Conservation (phyloP, 2,797 vertebrate species). For the Malurus leucopterus region DNA sequence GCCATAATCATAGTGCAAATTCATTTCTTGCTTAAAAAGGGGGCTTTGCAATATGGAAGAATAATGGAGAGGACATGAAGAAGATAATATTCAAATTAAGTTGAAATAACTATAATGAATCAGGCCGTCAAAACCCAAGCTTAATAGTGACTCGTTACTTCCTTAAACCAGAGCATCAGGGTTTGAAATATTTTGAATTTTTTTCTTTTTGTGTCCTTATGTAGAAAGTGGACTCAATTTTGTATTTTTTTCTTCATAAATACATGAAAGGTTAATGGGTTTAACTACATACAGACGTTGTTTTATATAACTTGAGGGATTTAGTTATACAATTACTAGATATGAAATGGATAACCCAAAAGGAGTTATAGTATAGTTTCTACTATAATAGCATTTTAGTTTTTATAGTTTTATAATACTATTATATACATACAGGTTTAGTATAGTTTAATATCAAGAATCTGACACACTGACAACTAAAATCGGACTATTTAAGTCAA, state of each 20-base stretch:
- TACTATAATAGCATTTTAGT: no score
- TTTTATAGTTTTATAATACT: no score
- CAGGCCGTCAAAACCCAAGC: neutral
- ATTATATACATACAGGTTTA: neutral
- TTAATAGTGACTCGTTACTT: neutral
- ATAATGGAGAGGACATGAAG: neutral
- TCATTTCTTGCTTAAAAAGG: neutral
- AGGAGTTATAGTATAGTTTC: neutral
- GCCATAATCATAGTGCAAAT: neutral
- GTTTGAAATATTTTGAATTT: neutral
- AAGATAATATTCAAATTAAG: slow-evolving; percentile 18
- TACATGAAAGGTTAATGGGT: neutral
- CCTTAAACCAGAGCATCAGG: neutral
- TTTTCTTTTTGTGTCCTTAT: neutral
- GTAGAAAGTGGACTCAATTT: neutral
- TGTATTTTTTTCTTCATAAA: neutral
- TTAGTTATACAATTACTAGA: neutral
- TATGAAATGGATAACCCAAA: neutral
- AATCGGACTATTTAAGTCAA: neutral
- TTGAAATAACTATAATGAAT: neutral
- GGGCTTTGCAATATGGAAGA: neutral
- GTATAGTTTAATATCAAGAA: neutral
- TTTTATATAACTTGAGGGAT: neutral
- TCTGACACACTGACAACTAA: neutral
- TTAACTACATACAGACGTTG: neutral